A percentile compares a stretch with the other conserved stretches of the same genome.
phyloP scores from a whole-genome alignment of 2,888 invertebrate genomes.

The Uropetala carovei region DNA sequence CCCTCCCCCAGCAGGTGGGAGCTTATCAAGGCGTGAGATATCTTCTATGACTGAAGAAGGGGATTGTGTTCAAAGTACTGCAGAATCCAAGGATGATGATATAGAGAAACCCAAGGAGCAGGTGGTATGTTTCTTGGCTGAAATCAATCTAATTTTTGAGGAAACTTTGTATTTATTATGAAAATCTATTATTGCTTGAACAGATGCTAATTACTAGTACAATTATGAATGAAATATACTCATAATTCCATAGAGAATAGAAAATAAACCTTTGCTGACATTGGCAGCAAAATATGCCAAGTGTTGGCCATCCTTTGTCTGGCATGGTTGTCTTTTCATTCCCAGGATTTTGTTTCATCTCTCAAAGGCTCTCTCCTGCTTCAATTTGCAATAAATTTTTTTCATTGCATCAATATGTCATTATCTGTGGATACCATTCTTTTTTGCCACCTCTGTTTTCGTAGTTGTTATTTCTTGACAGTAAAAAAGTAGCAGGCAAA shows the following conservation, averaged over 20 bases:
- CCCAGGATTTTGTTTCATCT: too few relatives aligned
- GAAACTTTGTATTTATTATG: background rate
- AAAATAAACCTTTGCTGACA: too few relatives aligned
- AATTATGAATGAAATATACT: background rate
- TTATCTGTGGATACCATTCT: too few relatives aligned
- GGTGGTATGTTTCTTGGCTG: conserved; percentile 12
- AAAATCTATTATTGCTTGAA: too few relatives aligned
- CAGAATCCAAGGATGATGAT: conserved; percentile 31
- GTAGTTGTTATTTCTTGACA: too few relatives aligned
- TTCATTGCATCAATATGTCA: background rate
- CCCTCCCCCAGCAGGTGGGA: conserved; percentile 36
- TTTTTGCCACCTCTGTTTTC: too few relatives aligned
- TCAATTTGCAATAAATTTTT: background rate
- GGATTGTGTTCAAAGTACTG: conserved; percentile 41
- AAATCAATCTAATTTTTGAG: background rate
- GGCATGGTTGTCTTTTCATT: too few relatives aligned
- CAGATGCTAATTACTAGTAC: background rate
- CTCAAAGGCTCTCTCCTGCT: background rate
- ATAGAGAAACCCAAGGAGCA: conserved; percentile 21
- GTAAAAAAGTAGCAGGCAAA: too few relatives aligned
- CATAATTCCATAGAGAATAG: background rate
- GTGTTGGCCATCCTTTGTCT: too few relatives aligned
- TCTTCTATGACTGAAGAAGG: conserved; percentile 24
- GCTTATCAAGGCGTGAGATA: conserved; percentile 48
- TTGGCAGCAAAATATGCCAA: too few relatives aligned